Conservation (phyloP, 2,113 vertebrate genomes). For the Gracilinanus agilis region DNA sequence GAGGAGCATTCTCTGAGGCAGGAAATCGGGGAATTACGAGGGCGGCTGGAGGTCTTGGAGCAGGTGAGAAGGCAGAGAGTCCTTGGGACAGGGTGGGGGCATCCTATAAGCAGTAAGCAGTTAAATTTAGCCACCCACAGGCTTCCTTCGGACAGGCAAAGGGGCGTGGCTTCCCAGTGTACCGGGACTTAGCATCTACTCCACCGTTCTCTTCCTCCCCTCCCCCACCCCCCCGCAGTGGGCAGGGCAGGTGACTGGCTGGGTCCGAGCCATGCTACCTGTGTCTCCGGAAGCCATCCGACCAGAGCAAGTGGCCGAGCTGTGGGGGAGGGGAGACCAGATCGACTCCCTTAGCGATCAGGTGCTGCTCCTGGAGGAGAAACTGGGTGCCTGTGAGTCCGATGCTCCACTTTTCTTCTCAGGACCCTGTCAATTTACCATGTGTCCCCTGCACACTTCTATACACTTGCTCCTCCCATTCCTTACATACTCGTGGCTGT, state of each 20-base stretch:
- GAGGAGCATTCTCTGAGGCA: constrained; percentile 39
- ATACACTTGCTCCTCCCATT: background rate
- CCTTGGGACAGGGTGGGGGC: too few relatives aligned
- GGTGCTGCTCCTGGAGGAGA: constrained; percentile 81
- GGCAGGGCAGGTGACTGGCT: constrained; percentile 67
- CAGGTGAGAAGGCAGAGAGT: constrained; percentile 60
- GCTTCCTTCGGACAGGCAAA: too few relatives aligned
- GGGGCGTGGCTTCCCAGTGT: background rate
- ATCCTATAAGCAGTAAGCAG: background rate
- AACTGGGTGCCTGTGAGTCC: constrained; percentile 80
- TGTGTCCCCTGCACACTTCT: background rate
- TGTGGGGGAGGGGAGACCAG: constrained; percentile 75
- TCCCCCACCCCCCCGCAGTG: constrained; percentile 59
- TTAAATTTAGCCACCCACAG: background rate
- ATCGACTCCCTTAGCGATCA: constrained; percentile 83
- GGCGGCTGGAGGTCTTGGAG: constrained; percentile 77
- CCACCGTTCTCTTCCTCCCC: background rate
- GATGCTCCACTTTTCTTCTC: background rate
- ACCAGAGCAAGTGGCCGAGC: constrained; percentile 71
- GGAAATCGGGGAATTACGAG: constrained; percentile 71
- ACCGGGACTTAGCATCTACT: too few relatives aligned
- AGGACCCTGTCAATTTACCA: background rate
- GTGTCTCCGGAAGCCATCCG: constrained; percentile 71
- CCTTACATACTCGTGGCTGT: background rate
- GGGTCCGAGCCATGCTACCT: constrained; percentile 74